Evolutionary conservation across 2,888 invertebrate species (phyloP).

Genomic region (Himalopsyche japonica): DNA sequence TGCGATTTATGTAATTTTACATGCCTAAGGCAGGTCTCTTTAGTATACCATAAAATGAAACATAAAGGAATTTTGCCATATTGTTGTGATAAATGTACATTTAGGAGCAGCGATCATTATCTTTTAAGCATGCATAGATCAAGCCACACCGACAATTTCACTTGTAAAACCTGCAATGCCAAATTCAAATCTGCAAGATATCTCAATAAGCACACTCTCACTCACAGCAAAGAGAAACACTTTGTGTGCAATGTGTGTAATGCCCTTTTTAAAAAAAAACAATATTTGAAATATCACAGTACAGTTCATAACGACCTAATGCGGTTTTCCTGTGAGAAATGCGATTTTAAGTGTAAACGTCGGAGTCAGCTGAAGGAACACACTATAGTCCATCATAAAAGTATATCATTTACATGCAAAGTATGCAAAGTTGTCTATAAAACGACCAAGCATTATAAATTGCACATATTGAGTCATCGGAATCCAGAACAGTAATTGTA

Average conservation of each 20-base stretch:
- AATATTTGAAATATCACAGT: background rate
- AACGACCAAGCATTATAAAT: background rate
- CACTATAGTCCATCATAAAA: background rate
- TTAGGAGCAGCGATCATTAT: background rate
- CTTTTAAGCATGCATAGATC: background rate
- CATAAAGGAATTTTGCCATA: background rate
- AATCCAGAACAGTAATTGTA: background rate
- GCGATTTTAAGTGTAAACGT: background rate
- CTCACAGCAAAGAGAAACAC: background rate
- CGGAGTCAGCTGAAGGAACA: background rate
- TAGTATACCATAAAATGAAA: background rate
- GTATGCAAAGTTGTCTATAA: background rate
- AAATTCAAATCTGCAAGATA: background rate
- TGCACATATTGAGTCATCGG: background rate
- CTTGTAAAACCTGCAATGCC: background rate
- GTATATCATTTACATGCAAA: background rate
- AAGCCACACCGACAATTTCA: background rate
- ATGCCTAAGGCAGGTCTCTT: background rate
- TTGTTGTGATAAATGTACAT: background rate
- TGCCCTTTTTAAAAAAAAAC: background rate
- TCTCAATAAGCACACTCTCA: background rate
- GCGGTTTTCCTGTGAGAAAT: background rate
- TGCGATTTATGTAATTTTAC: background rate
- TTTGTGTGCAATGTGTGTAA: background rate
- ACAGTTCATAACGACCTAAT: background rate